phyloP scores from a whole-genome alignment of 2,797 vertebrate species.

The Pipistrellus pipistrellus region DNA sequence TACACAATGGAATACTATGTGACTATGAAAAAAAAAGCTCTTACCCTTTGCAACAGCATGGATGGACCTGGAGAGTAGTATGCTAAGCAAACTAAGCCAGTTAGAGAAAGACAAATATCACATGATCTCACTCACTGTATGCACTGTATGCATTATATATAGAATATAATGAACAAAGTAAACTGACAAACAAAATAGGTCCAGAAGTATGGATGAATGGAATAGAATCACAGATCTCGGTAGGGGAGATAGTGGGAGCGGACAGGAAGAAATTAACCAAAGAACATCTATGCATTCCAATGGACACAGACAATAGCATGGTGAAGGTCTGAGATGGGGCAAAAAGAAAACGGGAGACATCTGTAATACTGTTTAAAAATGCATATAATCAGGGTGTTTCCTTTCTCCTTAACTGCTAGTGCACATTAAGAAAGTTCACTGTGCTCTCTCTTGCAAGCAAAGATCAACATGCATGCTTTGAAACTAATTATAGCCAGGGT shows the following conservation, averaged over 20 bases:
- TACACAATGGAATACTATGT: no score
- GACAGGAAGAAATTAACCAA: background rate
- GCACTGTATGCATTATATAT: no score
- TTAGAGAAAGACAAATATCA: no score
- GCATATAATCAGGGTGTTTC: background rate
- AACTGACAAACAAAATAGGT: no score
- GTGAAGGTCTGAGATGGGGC: background rate
- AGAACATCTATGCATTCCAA: background rate
- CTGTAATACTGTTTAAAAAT: slow-evolving; percentile 70
- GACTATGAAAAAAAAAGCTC: no score
- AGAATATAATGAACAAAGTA: no score
- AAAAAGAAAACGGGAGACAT: background rate
- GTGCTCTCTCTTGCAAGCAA: background rate
- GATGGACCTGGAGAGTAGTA: no score
- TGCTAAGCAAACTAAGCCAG: no score
- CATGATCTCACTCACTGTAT: no score
- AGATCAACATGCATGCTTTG: background rate
- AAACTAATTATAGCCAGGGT: background rate
- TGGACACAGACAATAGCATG: background rate
- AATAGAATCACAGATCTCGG: background rate
- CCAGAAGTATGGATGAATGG: no score
- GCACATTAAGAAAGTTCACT: background rate
- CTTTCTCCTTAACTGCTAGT: background rate
- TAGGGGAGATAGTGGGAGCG: no score
- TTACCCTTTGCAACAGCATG: no score